These are phyloP conservation scores for Selenia dentaria DNA, from an alignment of 2,888 invertebrate genomes.

Conservation along the genomic window DNA sequence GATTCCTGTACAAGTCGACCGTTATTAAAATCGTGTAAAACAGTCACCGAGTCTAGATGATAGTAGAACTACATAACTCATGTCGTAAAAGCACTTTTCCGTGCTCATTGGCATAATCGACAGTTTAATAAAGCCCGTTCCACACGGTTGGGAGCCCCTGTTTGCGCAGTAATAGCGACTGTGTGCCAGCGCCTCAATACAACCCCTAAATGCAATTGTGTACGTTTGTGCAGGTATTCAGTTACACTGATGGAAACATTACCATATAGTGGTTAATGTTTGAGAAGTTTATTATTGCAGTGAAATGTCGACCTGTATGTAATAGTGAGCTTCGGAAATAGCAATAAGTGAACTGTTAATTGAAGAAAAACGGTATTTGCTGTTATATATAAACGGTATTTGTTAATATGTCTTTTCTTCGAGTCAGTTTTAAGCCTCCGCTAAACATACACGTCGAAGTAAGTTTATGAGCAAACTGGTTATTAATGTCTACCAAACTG, in stretches of 20 bases:
- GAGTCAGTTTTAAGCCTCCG: no score
- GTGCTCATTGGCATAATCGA: constrained; percentile 33
- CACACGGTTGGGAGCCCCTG: constrained; percentile 60
- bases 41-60: no score
- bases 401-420: no score
- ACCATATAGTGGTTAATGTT: constrained; percentile 46
- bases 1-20: no score
- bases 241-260: constrained; percentile 77
- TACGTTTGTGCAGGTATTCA: constrained; percentile 79
- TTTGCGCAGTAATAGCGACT: constrained; percentile 72
- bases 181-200: constrained; percentile 63
- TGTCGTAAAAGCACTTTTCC: constrained; percentile 13
- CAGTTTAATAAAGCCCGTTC: constrained; percentile 54
- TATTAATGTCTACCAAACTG: no score
- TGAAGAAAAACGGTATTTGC: neutral
- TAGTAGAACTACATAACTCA: no score
- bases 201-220: constrained; percentile 81
- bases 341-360: neutral
- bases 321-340: no score
- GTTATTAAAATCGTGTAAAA: no score
- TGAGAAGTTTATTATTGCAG: constrained; percentile 8
- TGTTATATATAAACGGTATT: no score
- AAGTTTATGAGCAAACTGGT: no score
- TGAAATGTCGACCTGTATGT: neutral
- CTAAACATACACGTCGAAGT: no score